Conservation (phyloP, 2,888 invertebrate genomes). For the Blera fallax region DNA sequence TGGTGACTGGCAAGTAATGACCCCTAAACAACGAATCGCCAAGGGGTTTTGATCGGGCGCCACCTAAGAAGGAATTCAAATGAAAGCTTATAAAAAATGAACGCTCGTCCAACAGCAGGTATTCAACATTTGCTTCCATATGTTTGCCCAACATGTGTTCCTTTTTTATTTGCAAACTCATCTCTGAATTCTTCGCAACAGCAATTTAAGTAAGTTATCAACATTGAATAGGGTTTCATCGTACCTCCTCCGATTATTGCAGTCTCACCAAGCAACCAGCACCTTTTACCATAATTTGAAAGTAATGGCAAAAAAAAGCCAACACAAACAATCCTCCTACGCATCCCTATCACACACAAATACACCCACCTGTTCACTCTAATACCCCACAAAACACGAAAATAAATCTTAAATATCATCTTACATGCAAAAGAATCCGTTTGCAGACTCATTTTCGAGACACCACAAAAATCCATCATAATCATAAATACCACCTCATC, state of each 20-base stretch:
- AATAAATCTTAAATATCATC: constrained; percentile 27
- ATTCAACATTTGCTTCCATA: too few species aligned
- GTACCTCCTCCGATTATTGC: background rate
- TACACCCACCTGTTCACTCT: background rate
- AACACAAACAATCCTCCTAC: background rate
- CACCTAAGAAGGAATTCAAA: too few species aligned
- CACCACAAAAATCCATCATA: background rate
- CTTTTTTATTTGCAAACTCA: too few species aligned
- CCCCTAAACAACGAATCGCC: too few species aligned
- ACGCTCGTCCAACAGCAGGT: too few species aligned
- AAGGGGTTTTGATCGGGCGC: too few species aligned
- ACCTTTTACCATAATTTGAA: background rate
- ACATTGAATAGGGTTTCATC: constrained; percentile 17
- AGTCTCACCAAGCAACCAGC: constrained; percentile 15
- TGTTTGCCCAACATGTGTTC: too few species aligned
- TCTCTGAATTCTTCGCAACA: background rate
- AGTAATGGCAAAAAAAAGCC: background rate
- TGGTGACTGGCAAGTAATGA: too few species aligned
- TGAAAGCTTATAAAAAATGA: too few species aligned
- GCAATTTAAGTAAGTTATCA: background rate
- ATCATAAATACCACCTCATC: background rate
- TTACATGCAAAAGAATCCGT: constrained; percentile 4
- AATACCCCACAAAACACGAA: background rate
- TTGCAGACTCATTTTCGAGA: constrained; percentile 20
- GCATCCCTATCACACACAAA: too few species aligned